Percentiles rank a stretch among this genome's conserved stretches.
Conservation (phyloP, 1,140 invertebrate genomes). For the Cyclargus thomasi region DNA sequence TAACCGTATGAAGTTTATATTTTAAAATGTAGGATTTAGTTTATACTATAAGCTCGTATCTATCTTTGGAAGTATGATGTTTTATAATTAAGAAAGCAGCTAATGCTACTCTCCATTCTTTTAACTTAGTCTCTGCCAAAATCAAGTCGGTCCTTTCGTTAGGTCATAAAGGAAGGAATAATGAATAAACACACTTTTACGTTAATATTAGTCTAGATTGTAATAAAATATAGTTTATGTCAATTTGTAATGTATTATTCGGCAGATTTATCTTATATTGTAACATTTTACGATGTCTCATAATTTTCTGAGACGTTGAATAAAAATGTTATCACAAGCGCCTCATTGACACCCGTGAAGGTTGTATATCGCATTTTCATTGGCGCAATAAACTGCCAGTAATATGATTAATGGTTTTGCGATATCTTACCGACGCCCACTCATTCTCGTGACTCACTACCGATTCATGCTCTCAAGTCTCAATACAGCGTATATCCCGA, state of each 20-base stretch:
- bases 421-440: constrained; percentile 49
- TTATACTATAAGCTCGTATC: too few species aligned
- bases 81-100: too few species aligned
- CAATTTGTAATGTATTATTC: neutral
- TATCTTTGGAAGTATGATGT: too few species aligned
- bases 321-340: constrained; percentile 6
- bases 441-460: constrained; percentile 42
- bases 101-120: too few species aligned
- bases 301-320: neutral
- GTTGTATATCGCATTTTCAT: constrained; percentile 46
- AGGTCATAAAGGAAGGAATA: too few species aligned
- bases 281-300: neutral
- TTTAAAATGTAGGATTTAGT: too few species aligned
- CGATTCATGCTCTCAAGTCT: constrained; percentile 27
- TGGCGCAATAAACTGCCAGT: constrained; percentile 56
- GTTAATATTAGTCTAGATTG: too few species aligned
- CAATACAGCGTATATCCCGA: too few species aligned
- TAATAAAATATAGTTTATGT: neutral
- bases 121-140: too few species aligned
- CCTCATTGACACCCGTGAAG: constrained; percentile 16
- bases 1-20: too few species aligned
- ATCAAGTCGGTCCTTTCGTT: too few species aligned
- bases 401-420: constrained; percentile 60
- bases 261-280: neutral
- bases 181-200: too few species aligned